Evolutionary conservation across 2,888 invertebrate species (phyloP).

Genomic region (Cephalotes varians): DNA sequence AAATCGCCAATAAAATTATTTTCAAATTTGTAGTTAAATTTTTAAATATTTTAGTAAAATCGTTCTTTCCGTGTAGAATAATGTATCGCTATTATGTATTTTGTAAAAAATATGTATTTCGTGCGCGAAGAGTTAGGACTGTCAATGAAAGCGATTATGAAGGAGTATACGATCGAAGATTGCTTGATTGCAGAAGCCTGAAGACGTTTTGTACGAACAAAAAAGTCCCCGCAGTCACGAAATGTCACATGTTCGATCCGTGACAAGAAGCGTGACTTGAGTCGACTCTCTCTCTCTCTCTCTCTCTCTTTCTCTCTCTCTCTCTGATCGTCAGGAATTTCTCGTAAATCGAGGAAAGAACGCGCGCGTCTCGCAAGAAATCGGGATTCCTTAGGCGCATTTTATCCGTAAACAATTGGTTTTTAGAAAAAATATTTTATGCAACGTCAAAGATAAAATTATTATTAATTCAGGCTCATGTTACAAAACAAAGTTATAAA

Average conservation of each 20-base stretch:
- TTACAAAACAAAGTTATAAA: not conserved
- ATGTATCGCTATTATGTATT: not conserved
- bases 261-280: slow-evolving; percentile 50
- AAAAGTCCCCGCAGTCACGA: slow-evolving; percentile 64
- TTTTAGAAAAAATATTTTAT: slow-evolving; percentile 1
- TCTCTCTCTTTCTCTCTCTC: slow-evolving; percentile 52
- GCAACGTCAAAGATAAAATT: not conserved
- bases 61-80: too few relatives aligned
- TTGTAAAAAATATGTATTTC: not conserved
- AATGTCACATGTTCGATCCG: slow-evolving; percentile 63
- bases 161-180: slow-evolving; percentile 7
- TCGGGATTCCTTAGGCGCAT: slow-evolving; percentile 33
- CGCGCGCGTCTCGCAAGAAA: slow-evolving; percentile 49
- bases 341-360: slow-evolving; percentile 46
- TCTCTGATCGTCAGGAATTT: slow-evolving; percentile 55
- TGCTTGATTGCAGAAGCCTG: slow-evolving; percentile 10
- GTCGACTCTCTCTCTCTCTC: slow-evolving; percentile 50
- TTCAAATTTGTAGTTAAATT: too few relatives aligned
- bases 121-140: not conserved
- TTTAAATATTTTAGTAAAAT: too few relatives aligned
- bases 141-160: slow-evolving; percentile 10
- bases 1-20: too few relatives aligned
- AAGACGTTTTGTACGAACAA: slow-evolving; percentile 40
- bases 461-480: not conserved
- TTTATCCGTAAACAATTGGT: not conserved